Evolutionary conservation across 2,888 invertebrate species (phyloP).

Genomic region (Neocrepidodera transversa): DNA sequence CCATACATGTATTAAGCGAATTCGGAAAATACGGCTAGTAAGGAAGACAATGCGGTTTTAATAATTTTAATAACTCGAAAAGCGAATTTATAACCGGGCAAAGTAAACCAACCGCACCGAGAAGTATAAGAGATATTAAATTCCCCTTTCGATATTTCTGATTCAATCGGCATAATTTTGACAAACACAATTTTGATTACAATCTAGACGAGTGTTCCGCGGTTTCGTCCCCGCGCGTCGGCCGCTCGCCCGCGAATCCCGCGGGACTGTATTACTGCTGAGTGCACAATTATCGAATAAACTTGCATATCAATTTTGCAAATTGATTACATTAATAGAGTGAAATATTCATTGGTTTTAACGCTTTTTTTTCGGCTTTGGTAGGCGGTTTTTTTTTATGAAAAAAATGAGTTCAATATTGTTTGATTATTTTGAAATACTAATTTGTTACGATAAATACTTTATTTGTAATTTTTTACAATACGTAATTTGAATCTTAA

Average conservation of each 20-base stretch:
- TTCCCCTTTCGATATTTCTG: slow-evolving; percentile 37
- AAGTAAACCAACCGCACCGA: slow-evolving; percentile 2
- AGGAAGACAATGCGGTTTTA: slow-evolving; percentile 1
- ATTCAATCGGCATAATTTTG: slow-evolving; percentile 45
- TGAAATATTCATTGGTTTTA: slow-evolving; percentile 11
- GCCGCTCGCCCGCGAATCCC: slow-evolving; percentile 20
- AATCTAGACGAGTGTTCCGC: slow-evolving; percentile 53
- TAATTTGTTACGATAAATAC: too few relatives aligned
- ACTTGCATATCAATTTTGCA: slow-evolving; percentile 59
- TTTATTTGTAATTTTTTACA: too few relatives aligned
- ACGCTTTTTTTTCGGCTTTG: slow-evolving; percentile 33
- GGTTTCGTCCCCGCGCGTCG: not conserved
- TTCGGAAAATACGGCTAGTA: too few relatives aligned
- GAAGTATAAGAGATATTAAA: slow-evolving; percentile 32
- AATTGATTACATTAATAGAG: slow-evolving; percentile 48
- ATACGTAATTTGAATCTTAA: too few relatives aligned
- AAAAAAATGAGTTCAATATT: too few relatives aligned
- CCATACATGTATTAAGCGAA: too few relatives aligned
- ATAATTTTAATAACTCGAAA: slow-evolving; percentile 4
- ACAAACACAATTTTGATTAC: slow-evolving; percentile 60
- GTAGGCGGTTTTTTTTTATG: not conserved
- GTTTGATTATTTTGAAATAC: too few relatives aligned
- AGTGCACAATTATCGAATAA: slow-evolving; percentile 60
- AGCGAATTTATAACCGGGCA: not conserved
- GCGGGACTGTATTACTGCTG: slow-evolving; percentile 55